Evolutionary conservation across 2,113 vertebrate genomes (phyloP).

Genomic region (Jaculus jaculus): DNA sequence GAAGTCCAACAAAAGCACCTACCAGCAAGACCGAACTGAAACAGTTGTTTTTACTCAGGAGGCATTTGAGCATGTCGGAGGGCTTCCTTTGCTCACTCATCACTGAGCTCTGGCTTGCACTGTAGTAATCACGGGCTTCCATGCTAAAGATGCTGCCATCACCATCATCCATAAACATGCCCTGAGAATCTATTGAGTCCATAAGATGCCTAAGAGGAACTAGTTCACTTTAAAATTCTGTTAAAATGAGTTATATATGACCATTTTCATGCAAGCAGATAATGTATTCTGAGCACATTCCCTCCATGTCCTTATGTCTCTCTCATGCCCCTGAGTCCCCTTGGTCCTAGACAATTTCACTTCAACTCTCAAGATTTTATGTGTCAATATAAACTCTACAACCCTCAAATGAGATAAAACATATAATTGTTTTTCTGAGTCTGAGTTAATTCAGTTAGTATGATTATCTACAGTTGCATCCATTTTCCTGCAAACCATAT

Average conservation of each 20-base stretch:
- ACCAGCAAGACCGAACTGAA: neutral
- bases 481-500: neutral
- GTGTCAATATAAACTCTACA: too few species aligned
- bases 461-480: too few species aligned
- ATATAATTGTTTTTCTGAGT: too few species aligned
- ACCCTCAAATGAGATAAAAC: too few species aligned
- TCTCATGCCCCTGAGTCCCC: too few species aligned
- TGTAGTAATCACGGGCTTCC: neutral
- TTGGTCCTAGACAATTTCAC: too few species aligned
- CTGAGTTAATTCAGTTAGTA: too few species aligned
- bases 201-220: neutral
- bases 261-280: too few species aligned
- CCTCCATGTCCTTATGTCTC: too few species aligned
- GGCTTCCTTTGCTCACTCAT: neutral
- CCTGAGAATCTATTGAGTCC: neutral
- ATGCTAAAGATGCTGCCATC: neutral
- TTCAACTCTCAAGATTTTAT: too few species aligned
- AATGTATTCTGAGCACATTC: too few species aligned
- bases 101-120: neutral
- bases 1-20: neutral
- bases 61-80: neutral
- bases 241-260: neutral
- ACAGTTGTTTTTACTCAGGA: neutral
- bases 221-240: neutral
- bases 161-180: neutral